A percentile compares a stretch with the other conserved stretches of the same genome.
Conservation (phyloP, 30 jellyfish, hydroid and myxozoan genomes). For the Cassiopea andromeda region DNA sequence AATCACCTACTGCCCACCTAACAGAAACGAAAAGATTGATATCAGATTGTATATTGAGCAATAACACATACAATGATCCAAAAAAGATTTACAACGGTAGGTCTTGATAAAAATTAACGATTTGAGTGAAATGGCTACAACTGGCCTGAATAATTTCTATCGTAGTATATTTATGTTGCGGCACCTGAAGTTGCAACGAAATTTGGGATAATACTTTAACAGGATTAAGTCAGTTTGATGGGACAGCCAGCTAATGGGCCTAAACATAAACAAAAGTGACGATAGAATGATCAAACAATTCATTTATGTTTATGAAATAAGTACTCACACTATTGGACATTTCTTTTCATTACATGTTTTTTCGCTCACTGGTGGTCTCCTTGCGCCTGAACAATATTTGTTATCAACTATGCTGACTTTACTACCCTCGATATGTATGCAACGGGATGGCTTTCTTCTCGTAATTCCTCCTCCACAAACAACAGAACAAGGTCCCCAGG, state of each 20-base stretch:
- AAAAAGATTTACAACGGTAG: too few relatives aligned
- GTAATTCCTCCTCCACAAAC: constrained; percentile 96
- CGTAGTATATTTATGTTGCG: too few relatives aligned
- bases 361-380: constrained; percentile 78
- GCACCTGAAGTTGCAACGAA: too few relatives aligned
- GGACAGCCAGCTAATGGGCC: too few relatives aligned
- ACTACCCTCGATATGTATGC: constrained; percentile 73
- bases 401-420: constrained; percentile 83
- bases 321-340: constrained; percentile 83
- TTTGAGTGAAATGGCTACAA: too few relatives aligned
- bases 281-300: too few relatives aligned
- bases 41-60: not conserved
- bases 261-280: too few relatives aligned
- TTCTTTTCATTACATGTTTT: constrained; percentile 91
- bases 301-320: not conserved
- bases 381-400: constrained; percentile 89
- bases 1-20: constrained; percentile 84
- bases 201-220: too few relatives aligned
- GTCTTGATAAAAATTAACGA: too few relatives aligned
- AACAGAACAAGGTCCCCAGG: constrained; percentile 97
- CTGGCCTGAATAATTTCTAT: too few relatives aligned
- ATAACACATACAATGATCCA: not conserved
- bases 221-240: too few relatives aligned
- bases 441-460: constrained; percentile 80
- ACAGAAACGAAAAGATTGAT: not conserved